Conservation (phyloP, 2,888 invertebrate genomes). For the Herminia tarsipennalis region DNA sequence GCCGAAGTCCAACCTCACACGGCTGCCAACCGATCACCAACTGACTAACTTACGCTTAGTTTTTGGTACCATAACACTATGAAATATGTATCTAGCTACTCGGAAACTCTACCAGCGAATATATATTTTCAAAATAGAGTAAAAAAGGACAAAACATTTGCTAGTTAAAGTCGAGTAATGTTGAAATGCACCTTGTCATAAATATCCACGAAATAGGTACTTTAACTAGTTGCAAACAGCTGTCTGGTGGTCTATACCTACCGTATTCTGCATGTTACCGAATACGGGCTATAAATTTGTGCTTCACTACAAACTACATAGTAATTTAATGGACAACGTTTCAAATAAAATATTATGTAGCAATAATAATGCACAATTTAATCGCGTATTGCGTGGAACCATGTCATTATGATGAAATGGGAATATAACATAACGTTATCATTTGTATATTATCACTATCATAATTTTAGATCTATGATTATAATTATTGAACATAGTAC, state of each 20-base stretch:
- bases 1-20: conserved; percentile 32
- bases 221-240: conserved; percentile 3
- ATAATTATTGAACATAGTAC: too few species aligned
- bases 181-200: conserved; percentile 5
- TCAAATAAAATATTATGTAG: conserved; percentile 5
- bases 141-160: too few species aligned
- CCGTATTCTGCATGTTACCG: background rate
- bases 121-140: too few species aligned
- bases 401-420: background rate
- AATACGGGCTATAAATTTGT: background rate
- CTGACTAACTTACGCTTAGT: too few species aligned
- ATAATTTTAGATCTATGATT: too few species aligned
- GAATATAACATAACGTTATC: too few species aligned
- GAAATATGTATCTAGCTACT: too few species aligned
- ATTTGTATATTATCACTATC: too few species aligned
- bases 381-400: background rate
- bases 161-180: background rate
- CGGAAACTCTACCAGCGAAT: too few species aligned
- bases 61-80: conserved; percentile 7
- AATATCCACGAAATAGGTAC: conserved; percentile 7
- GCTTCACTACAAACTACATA: background rate
- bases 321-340: conserved; percentile 3
- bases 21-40: conserved; percentile 32
- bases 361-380: background rate
- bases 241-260: background rate